Base-by-base conservation (phyloP, 2,888 invertebrate genomes). In the Drosophila nigricruria region DNA sequence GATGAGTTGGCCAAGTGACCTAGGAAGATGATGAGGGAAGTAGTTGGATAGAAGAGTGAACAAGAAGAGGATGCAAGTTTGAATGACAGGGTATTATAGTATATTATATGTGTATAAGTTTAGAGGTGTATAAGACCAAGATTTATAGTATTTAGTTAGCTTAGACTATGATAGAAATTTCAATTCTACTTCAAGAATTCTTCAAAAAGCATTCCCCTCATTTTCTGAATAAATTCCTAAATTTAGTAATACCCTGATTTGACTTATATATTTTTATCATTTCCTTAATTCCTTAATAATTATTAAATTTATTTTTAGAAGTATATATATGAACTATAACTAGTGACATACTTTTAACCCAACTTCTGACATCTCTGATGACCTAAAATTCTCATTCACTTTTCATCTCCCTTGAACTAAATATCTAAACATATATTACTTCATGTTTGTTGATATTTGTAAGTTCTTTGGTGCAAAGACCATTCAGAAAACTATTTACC, bases 401-500 rank as follows among this genome's bases (percentile, higher is more conserved):
- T 25, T 36, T 20, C 36, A n/a, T 25, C 36, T 4, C 16, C 20
- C 50, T 16, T 34, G 34, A 23, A 34, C 32, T 52, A 9, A 20
- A 52, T 34, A 12, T 38, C 65, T 14, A 14, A 34, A n/a, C 47
- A 49, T 6, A 49, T 12, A 49, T 49, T 49, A n/a, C 47, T 30
- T 30, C 18, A 49, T 20, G 16, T 20, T 38, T 47, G 8, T 49
- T 4, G 2, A 40, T 36, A 38, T 20, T 68, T 53, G 53, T 8
- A 9, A 12, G 32, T 57, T 50, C 42, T 70, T 61, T 25, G 34
- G 10, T 10, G 30, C 23, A 40, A 5, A 38, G 25, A 8, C n/a
- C 36, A 62, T 56, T 64, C 49, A 38, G 38, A 42, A 45, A 47
- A 23, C 45, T 61, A 57, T 78, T 73, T 73, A 18, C 50, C 32